Evolutionary conservation across 2,797 vertebrate genomes (phyloP), one percentile per base, ranked within the genome.

Genomic region (Nyctibius grandis): DNA sequence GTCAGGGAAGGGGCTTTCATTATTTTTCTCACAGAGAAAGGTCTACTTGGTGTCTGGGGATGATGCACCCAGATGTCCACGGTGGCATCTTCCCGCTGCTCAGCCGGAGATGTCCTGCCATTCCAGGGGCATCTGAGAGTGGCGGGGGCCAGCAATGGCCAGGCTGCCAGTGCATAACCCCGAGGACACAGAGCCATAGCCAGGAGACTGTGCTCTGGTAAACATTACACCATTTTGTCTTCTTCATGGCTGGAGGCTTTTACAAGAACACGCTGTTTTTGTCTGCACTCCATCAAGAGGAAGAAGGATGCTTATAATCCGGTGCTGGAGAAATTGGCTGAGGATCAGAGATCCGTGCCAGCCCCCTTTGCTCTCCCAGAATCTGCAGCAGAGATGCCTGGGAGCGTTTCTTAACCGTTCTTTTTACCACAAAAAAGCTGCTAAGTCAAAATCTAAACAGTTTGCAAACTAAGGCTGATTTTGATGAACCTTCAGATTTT

Each of bases 281-380:
- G 92, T 95, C 91, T 89, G 82, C 26, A 5, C 93, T 96, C 94
- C 94, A 96, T 91, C 85, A 85, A 84, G 79, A 92, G 93, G 91
- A 96, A 85, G 95, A 93, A 92, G 87, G 92, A 95, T 96, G 95
- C 91, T 85, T 91, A 74, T 87, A 88, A 96, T 91, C 92, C 33
- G 50, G 94, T 75, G 69, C 85, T 95, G 87, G 87, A 94, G 74
- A 93, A 95, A 60, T 95, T 97, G 95, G 96, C 95, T 93, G 85
- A 61, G 79, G 69, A 68, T 93, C 96, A 97, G 90, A 78, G 93
- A 84, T 85, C 53, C 65, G 83, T 96, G 96, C 96, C 96, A 97
- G 93, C 88, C 85, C 94, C 85, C 85, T 95, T 95, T 93, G 93
- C 90, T 97, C 95, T 95, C 88, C 85, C 91, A 94, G 90, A 96